phyloP scores from a whole-genome alignment of 1,140 invertebrate genomes.

The Mylabris phalerata region DNA sequence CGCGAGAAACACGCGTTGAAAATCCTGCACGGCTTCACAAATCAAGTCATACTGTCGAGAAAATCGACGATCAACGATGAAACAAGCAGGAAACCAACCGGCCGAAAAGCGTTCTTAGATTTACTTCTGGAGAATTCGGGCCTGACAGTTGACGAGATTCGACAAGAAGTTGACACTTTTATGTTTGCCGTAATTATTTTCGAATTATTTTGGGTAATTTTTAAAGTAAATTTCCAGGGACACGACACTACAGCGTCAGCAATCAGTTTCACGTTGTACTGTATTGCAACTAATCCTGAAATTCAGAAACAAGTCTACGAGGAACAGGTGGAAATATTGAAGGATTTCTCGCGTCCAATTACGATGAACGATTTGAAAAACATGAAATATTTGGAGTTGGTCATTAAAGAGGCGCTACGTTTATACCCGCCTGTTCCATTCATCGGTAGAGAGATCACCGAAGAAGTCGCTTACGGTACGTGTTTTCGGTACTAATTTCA shows the following conservation, averaged over 20 bases:
- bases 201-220: neutral
- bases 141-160: slow-evolving; percentile 1
- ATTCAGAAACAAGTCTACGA: slow-evolving; percentile 47
- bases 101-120: slow-evolving; percentile 1
- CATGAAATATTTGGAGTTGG: slow-evolving; percentile 54
- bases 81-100: no score
- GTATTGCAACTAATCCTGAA: slow-evolving; percentile 50
- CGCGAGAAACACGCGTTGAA: slow-evolving; percentile 1
- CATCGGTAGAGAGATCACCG: slow-evolving; percentile 52
- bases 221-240: slow-evolving; percentile 26
- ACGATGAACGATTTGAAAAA: slow-evolving; percentile 50
- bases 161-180: slow-evolving; percentile 4
- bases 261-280: slow-evolving; percentile 42
- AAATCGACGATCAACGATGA: no score
- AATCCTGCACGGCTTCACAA: slow-evolving; percentile 1
- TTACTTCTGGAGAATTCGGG: neutral
- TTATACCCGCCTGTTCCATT: slow-evolving; percentile 26
- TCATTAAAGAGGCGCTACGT: slow-evolving; percentile 33
- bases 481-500: neutral
- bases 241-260: slow-evolving; percentile 44
- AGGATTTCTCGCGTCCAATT: slow-evolving; percentile 42
- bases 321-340: slow-evolving; percentile 56
- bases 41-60: neutral
- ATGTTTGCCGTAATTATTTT: slow-evolving; percentile 8
- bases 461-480: slow-evolving; percentile 35